A percentile compares a stretch with the other conserved stretches of the same genome.
These are phyloP conservation scores for Tiliqua scincoides DNA, from an alignment of 2,113 vertebrate genomes.

Conservation along the genomic window DNA sequence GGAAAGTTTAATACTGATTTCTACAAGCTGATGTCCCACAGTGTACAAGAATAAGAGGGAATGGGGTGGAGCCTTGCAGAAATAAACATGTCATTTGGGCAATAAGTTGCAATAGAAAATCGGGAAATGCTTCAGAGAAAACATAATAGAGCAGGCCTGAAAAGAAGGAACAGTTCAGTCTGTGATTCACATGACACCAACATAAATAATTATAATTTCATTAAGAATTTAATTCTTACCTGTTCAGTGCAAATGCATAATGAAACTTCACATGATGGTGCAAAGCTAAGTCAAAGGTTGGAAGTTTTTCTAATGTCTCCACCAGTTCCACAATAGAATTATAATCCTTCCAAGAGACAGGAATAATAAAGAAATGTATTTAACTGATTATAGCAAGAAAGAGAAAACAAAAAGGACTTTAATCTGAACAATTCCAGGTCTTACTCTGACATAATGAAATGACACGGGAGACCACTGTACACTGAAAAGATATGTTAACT, in stretches of 20 bases:
- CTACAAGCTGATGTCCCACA: slow-evolving; percentile 1
- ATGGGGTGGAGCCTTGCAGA: background rate
- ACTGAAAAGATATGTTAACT: background rate
- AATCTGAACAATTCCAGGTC: background rate
- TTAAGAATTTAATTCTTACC: slow-evolving; percentile 76
- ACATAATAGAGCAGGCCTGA: too few species aligned
- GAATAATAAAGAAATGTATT: slow-evolving; percentile 40
- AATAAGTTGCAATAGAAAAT: background rate
- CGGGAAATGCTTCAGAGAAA: background rate
- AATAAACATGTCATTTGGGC: background rate
- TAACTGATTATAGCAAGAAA: slow-evolving; percentile 31
- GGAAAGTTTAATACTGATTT: background rate
- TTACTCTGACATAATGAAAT: background rate
- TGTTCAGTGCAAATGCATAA: slow-evolving; percentile 95
- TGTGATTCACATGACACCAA: background rate
- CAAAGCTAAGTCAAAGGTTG: slow-evolving; percentile 93
- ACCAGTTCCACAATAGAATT: slow-evolving; percentile 96
- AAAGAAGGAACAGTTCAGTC: background rate
- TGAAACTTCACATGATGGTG: slow-evolving; percentile 96
- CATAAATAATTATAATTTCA: background rate
- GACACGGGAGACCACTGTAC: background rate
- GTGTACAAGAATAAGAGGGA: too few species aligned
- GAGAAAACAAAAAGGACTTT: slow-evolving; percentile 24
- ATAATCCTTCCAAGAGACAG: slow-evolving; percentile 86
- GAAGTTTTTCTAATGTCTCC: slow-evolving; percentile 94